Conservation (phyloP, 2,888 invertebrate genomes). For the Rhabditoides inermis region DNA sequence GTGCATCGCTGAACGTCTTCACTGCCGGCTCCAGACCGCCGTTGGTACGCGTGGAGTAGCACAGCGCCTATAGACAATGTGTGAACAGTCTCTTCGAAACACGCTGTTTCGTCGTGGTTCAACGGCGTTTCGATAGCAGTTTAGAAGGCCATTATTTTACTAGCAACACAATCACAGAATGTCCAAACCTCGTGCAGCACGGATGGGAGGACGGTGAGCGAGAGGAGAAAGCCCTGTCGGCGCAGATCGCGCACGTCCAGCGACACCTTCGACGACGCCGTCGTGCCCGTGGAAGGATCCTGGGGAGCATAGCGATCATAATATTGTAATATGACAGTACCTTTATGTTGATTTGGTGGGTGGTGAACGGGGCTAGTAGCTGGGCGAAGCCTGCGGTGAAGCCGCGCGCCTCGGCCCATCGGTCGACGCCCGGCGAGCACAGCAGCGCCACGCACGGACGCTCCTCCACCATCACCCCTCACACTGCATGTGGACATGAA, state of each 20-base stretch:
- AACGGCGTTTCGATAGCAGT: not conserved
- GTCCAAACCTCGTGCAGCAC: slow-evolving; percentile 40
- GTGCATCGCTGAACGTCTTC: slow-evolving; percentile 12
- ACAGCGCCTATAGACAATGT: not conserved
- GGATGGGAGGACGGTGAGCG: slow-evolving; percentile 44
- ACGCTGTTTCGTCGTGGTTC: not conserved
- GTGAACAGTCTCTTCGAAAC: not conserved
- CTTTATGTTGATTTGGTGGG: slow-evolving; percentile 20
- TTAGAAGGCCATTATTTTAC: not conserved
- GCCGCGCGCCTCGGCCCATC: slow-evolving; percentile 14
- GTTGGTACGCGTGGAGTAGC: not conserved
- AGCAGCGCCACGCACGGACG: slow-evolving; percentile 39
- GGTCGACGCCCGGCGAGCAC: slow-evolving; percentile 30
- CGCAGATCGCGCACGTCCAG: slow-evolving; percentile 54
- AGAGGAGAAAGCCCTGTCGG: slow-evolving; percentile 46
- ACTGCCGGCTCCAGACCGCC: not conserved
- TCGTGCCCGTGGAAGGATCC: slow-evolving; percentile 19
- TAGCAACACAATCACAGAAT: not conserved
- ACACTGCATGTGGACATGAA: not conserved
- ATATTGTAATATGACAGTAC: too few species aligned
- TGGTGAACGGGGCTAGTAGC: slow-evolving; percentile 37
- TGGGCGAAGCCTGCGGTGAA: slow-evolving; percentile 40
- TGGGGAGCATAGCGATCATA: slow-evolving; percentile 4
- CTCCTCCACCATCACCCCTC: too few species aligned
- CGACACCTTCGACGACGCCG: slow-evolving; percentile 8